Conservation (phyloP, 2,888 invertebrate species). For the Pollenia labialis region DNA sequence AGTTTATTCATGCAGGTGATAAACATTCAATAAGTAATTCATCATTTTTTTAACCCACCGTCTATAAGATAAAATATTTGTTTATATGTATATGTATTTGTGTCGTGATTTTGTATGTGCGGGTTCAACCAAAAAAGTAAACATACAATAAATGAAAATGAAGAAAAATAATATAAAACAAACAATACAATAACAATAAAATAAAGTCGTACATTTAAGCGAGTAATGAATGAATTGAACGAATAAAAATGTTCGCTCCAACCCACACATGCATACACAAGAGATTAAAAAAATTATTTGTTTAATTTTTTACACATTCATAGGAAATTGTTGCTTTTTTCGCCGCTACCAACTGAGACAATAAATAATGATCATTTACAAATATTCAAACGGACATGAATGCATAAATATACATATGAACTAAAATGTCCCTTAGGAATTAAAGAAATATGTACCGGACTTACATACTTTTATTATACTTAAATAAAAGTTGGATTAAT, state of each 20-base stretch:
- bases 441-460: too few species aligned
- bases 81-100: background rate
- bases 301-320: constrained; percentile 22
- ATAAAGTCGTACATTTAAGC: constrained; percentile 60
- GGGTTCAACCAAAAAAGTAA: background rate
- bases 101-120: background rate
- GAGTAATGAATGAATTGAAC: constrained; percentile 52
- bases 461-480: too few species aligned
- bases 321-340: background rate
- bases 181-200: constrained; percentile 58
- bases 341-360: constrained; percentile 17
- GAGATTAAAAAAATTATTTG: constrained; percentile 27
- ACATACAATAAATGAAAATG: constrained; percentile 15
- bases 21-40: too few species aligned
- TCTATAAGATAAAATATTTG: background rate
- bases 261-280: background rate
- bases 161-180: constrained; percentile 38
- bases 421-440: too few species aligned
- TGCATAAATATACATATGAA: too few species aligned
- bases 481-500: too few species aligned
- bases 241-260: constrained; percentile 30
- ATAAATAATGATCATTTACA: constrained; percentile 36
- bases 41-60: too few species aligned
- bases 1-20: too few species aligned
- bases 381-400: background rate